phyloP scores from a whole-genome alignment of 2,797 vertebrate species.

The Melanotaenia trifasciata region DNA sequence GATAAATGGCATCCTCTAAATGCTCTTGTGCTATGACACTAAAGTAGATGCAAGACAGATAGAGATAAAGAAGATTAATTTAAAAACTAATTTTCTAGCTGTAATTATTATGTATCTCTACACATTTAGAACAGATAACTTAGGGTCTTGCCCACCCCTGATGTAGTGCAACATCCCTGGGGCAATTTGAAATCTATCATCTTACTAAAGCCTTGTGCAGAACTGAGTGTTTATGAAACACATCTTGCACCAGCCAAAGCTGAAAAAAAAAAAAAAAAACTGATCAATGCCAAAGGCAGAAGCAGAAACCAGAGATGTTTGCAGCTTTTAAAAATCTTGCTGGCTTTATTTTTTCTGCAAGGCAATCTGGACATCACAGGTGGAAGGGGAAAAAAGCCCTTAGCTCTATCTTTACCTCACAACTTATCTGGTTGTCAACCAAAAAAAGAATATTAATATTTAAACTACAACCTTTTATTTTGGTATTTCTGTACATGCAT shows the following conservation, averaged over 20 bases:
- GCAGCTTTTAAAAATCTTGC: background rate
- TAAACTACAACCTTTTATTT: no score
- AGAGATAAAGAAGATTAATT: slow-evolving; percentile 47
- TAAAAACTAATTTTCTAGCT: slow-evolving; percentile 33
- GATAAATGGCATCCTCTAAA: slow-evolving; percentile 57
- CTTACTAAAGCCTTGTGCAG: background rate
- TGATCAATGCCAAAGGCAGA: background rate
- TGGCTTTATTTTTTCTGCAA: background rate
- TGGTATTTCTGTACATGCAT: no score
- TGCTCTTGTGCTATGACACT: slow-evolving; percentile 28
- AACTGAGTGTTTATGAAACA: background rate
- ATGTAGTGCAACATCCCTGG: slow-evolving; percentile 26
- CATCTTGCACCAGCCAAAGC: background rate
- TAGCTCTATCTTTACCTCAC: no score
- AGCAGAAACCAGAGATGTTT: background rate
- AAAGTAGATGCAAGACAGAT: slow-evolving; percentile 11
- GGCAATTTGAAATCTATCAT: slow-evolving; percentile 44
- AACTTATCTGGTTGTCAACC: no score
- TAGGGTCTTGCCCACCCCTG: background rate
- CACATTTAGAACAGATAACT: background rate
- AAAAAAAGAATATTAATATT: no score
- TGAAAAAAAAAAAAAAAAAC: background rate
- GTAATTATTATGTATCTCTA: slow-evolving; percentile 43
- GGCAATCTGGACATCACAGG: background rate
- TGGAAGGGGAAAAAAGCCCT: no score